phyloP scores from a whole-genome alignment of 1,140 invertebrate genomes.

The Dinothrombium tinctorium region DNA sequence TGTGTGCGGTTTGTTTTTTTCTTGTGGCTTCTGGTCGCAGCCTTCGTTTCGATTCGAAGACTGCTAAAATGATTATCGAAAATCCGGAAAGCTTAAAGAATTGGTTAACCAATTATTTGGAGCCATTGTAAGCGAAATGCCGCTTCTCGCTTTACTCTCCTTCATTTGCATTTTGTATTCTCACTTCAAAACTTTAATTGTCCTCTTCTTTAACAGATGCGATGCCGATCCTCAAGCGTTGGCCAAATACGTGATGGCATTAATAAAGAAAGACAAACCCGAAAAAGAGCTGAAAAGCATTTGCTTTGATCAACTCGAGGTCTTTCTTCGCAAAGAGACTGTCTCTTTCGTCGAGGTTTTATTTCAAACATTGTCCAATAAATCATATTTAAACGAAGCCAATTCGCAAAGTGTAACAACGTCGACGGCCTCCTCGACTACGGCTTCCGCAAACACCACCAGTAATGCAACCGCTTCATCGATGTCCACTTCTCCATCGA shows the following conservation, averaged over 20 bases:
- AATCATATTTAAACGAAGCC: constrained; percentile 36
- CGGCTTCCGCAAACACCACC: too few relatives aligned
- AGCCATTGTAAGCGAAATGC: constrained; percentile 58
- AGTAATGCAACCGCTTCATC: too few relatives aligned
- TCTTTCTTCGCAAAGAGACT: constrained; percentile 79
- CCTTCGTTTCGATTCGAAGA: too few relatives aligned
- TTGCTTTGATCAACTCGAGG: constrained; percentile 80
- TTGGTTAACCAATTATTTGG: constrained; percentile 61
- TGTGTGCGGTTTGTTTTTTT: too few relatives aligned
- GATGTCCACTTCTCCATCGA: too few relatives aligned
- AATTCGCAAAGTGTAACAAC: neutral
- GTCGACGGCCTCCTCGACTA: neutral
- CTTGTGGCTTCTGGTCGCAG: too few relatives aligned
- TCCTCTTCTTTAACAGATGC: constrained; percentile 37
- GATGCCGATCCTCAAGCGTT: constrained; percentile 88
- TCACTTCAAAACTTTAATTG: constrained; percentile 7
- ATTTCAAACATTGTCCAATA: constrained; percentile 54
- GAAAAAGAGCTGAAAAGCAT: constrained; percentile 54
- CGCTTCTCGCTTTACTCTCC: neutral
- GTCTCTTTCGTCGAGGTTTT: constrained; percentile 68
- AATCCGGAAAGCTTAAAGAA: constrained; percentile 63
- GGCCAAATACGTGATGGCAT: constrained; percentile 82
- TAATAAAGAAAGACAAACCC: constrained; percentile 86
- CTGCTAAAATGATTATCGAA: constrained; percentile 47
- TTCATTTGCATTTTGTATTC: neutral